Base-by-base conservation (phyloP, 2,888 invertebrate genomes). In the Lamellibrachia columna region DNA sequence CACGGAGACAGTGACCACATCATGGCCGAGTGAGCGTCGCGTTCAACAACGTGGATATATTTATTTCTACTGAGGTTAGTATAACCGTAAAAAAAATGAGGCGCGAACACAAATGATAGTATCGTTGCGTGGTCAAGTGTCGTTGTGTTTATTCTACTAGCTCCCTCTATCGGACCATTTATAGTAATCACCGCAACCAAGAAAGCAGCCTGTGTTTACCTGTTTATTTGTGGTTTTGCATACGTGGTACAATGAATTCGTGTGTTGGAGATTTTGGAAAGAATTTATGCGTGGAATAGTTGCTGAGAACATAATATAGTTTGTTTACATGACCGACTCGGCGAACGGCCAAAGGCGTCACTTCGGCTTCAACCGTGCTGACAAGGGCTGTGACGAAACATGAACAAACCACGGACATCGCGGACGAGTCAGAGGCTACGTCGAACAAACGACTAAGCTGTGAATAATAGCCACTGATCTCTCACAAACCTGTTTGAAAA, bases 141-240 rank as follows among this genome's bases (percentile, higher is more conserved):
- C 75, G 75, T 58, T 58, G 75, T 75, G 75, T 75, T 75, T 75
- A 75, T 75, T 75, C 1, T 75, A 75, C 11, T 75, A 75, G 75
- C 75, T 75, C 75, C 75, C 75, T 75, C 75, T 75, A 75, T 75
- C 75, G 75, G 75, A 75, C n/a, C 22, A 75, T 75, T 75, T 75
- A 75, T 75, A 75, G 75, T 75, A 75, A 75, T 75, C 22, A 22
- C 22, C 22, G 22, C 22, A 11, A 75, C 15, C 75, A 75, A 75
- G 22, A 75, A 15, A 75, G 6, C 15, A 75, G 6, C n/a, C 15
- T 75, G n/a, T 22, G 15, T 75, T 40, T 40, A 40, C 40, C 40
- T 40, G 40, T 15, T 11, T 75, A 22, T 11, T 22, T 11, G 15
- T 60, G 8, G 60, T 60, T 11, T 75, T 75, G 4, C 15, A 75